Base-by-base conservation (phyloP, 2,797 vertebrate genomes). In the Sorex maritimensis region DNA sequence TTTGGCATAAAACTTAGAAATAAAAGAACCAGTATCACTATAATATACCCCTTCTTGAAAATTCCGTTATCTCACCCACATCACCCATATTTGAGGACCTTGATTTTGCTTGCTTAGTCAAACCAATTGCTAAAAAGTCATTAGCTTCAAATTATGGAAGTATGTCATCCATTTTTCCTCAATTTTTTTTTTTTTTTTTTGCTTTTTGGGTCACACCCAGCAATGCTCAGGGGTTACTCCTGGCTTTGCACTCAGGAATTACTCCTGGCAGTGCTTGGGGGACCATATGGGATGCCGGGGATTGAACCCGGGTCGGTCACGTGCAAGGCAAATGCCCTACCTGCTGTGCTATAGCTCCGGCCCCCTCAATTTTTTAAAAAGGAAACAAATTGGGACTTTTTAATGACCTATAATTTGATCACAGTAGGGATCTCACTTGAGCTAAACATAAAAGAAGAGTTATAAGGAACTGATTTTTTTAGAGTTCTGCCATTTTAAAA, bases 1-100 rank as follows among this genome's bases (percentile, higher is more conserved):
- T 52, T 91, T 88, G 34, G 26, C 58, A 93, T 23, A 95, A 88
- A 92, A 77, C 17, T 0, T 74, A 30, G 4, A 91, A 95, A n/a
- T 72, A 49, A 28, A 84, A 55, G 80, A 82, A 55, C 41, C 0
- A n/a, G 17, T 26, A 9, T 5, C 24, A n/a, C 17, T 93, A 69
- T 85, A 69, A 92, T 10, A 34, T 58, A 58, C 9, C 1, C 11
- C 17, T 13, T 88, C 10, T 81, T 83, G 8, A 74, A 44, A 85
- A 6, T 81, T 95, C 96, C 17, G 10, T 91, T 91, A 83, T 74
- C 23, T 95, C 88, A 81, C 12, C 13, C 52, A 38, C 1, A 44
- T 28, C 44, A 78, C 26, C 30, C 6, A 28, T 52, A 12, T 58
- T 30, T 9, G 4, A 3, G 95, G 90, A 91, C 38, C 77, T 91